Percentiles rank a stretch among this genome's conserved stretches.
These are phyloP conservation scores for Argya squamiceps DNA, from an alignment of 2,797 vertebrate genomes.

Conservation along the genomic window DNA sequence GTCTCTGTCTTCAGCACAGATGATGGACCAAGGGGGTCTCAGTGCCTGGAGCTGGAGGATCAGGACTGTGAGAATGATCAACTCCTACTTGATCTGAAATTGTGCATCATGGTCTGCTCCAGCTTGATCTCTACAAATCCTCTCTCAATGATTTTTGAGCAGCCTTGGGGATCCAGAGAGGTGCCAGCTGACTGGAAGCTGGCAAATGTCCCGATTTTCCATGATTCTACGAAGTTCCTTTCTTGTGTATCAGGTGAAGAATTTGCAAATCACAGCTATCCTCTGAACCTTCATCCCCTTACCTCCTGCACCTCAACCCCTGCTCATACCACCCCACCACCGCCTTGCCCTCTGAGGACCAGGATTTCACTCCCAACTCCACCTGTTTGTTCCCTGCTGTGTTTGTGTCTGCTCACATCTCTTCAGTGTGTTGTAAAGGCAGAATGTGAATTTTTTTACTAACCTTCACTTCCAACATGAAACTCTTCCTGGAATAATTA, in stretches of 20 bases:
- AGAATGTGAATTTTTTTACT: neutral
- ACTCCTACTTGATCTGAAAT: rapidly evolving
- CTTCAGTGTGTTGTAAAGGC: neutral
- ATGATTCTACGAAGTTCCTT: neutral
- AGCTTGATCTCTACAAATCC: neutral
- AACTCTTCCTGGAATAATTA: neutral
- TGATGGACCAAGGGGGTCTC: neutral
- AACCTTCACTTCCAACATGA: neutral
- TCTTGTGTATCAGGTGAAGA: neutral
- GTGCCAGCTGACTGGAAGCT: neutral
- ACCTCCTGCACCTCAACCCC: neutral
- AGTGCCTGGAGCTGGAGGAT: neutral
- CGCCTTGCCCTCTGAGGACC: neutral
- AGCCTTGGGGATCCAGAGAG: neutral
- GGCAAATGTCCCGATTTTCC: rapidly evolving
- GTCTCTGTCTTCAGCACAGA: neutral
- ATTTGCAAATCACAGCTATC: neutral
- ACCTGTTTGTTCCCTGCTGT: neutral
- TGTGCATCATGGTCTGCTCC: neutral
- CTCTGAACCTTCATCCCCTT: neutral
- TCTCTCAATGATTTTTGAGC: neutral
- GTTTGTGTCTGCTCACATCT: neutral
- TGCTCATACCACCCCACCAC: neutral
- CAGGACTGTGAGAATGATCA: neutral
- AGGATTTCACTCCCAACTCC: neutral